Conservation (phyloP, 2,797 vertebrate species). For the Choloepus didactylus region DNA sequence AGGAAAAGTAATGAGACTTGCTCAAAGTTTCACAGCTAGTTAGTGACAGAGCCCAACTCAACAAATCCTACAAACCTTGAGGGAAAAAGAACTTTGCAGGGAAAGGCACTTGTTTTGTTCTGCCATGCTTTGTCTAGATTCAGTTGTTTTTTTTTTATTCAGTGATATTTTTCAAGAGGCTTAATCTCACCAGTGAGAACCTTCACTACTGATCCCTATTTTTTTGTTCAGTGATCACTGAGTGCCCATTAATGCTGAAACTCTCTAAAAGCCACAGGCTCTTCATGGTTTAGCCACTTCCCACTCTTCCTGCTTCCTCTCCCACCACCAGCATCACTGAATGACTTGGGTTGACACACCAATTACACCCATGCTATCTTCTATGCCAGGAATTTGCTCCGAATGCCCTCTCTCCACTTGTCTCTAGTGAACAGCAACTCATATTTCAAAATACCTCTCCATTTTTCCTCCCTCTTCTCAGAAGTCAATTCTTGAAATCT, state of each 20-base stretch:
- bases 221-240: neutral
- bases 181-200: neutral
- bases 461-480: slow-evolving; percentile 19
- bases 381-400: too few relatives aligned
- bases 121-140: slow-evolving; percentile 20
- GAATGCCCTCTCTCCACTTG: neutral
- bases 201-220: neutral
- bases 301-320: neutral
- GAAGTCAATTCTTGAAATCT: slow-evolving; percentile 34
- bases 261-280: too few relatives aligned
- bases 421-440: neutral
- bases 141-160: slow-evolving; percentile 30
- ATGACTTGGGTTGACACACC: neutral
- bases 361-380: neutral
- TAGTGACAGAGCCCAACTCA: neutral
- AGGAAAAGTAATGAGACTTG: too few relatives aligned
- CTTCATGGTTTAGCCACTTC: neutral
- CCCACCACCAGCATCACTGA: neutral
- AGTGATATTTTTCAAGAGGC: neutral
- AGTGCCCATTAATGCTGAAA: neutral
- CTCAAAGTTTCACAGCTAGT: neutral
- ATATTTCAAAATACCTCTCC: slow-evolving; percentile 42
- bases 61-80: neutral
- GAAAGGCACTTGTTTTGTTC: neutral
- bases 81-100: neutral